These are phyloP conservation scores for Intellagama lesueurii DNA, from an alignment of 2,797 vertebrate species.

Conservation along the genomic window DNA sequence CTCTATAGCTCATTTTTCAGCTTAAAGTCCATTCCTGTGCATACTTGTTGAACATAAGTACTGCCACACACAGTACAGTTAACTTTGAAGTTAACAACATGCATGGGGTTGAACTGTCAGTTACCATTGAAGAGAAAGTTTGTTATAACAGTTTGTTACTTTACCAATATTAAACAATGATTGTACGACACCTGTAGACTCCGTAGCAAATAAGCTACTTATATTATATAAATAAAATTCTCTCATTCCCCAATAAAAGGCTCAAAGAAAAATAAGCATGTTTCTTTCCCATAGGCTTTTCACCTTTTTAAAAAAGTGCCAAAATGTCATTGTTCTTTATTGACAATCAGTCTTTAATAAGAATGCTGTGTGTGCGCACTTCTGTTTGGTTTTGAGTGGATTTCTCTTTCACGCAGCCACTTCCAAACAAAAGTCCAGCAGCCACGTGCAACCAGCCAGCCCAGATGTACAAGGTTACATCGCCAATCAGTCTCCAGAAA, in stretches of 20 bases:
- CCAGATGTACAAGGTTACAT: constrained; percentile 88
- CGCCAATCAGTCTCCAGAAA: constrained; percentile 88
- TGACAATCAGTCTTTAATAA: constrained; percentile 79
- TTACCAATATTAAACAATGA: not conserved
- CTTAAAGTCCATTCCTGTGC: not conserved
- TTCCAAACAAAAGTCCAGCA: constrained; percentile 90
- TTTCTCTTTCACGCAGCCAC: constrained; percentile 88
- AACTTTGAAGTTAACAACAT: not conserved
- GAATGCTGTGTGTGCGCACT: constrained; percentile 82
- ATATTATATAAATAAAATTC: not conserved
- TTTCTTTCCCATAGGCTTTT: constrained; percentile 51
- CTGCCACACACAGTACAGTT: not conserved
- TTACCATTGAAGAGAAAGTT: not conserved
- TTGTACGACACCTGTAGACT: not conserved
- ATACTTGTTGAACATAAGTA: not conserved
- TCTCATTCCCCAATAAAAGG: constrained; percentile 51
- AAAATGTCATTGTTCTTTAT: constrained; percentile 66
- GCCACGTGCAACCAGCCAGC: constrained; percentile 86
- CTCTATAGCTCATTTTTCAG: not conserved
- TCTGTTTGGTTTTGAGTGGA: constrained; percentile 83
- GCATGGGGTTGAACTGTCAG: not conserved
- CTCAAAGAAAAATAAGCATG: constrained; percentile 44
- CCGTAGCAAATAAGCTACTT: not conserved
- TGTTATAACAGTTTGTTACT: not conserved
- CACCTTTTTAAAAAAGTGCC: constrained; percentile 59